These are phyloP conservation scores for Theodoxus fluviatilis DNA, from an alignment of 2,888 invertebrate species.

Conservation along the genomic window DNA sequence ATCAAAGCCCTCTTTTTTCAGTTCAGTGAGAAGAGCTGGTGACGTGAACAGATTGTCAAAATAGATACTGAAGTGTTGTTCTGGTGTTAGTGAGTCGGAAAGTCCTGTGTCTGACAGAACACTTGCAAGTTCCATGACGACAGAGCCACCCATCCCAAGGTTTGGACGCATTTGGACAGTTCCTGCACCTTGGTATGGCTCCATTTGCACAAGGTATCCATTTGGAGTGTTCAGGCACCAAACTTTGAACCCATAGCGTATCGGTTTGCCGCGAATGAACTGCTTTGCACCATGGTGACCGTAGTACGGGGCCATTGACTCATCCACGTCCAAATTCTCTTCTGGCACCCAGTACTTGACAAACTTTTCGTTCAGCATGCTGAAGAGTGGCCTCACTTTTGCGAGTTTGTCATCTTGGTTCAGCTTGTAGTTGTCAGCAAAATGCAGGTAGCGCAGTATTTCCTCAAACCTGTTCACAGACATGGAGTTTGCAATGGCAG, in stretches of 20 bases:
- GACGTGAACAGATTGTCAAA: no score
- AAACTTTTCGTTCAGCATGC: constrained; percentile 28
- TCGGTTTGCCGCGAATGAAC: constrained; percentile 39
- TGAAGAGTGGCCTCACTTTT: constrained; percentile 32
- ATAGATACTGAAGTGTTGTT: no score
- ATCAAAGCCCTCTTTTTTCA: no score
- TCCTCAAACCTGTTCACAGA: constrained; percentile 30
- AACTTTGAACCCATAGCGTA: constrained; percentile 42
- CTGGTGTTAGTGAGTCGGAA: no score
- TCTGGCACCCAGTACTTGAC: constrained; percentile 24
- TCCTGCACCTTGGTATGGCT: constrained; percentile 30
- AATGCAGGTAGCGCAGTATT: constrained; percentile 32
- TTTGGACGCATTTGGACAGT: no score
- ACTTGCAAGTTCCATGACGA: no score
- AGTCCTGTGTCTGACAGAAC: no score
- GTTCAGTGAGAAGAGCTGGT: no score
- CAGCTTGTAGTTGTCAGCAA: constrained; percentile 29
- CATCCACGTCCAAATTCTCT: constrained; percentile 44
- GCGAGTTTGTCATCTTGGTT: constrained; percentile 31
- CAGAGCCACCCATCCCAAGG: no score
- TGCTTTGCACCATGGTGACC: constrained; percentile 41
- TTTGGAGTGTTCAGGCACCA: constrained; percentile 31
- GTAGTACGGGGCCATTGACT: constrained; percentile 62
- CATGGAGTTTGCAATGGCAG: constrained; percentile 27
- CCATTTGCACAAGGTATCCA: constrained; percentile 31